Conservation (phyloP, 2,113 vertebrate genomes). For the Heterotilapia buettikoferi region DNA sequence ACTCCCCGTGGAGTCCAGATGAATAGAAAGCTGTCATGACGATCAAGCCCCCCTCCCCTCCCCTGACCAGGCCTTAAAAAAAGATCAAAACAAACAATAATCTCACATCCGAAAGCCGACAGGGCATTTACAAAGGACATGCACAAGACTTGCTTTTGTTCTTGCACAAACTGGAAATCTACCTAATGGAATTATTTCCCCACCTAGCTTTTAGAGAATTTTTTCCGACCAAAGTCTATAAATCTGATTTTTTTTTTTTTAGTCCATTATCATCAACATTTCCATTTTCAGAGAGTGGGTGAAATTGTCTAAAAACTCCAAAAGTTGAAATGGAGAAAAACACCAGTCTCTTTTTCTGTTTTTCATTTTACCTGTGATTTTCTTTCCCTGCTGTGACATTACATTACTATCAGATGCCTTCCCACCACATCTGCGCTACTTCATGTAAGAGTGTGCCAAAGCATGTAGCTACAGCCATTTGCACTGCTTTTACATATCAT, state of each 20-base stretch:
- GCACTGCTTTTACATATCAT: not conserved
- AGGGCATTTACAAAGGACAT: not conserved
- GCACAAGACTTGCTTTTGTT: not conserved
- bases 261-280: slow-evolving; percentile 1
- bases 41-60: not conserved
- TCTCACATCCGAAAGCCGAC: not conserved
- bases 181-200: not conserved
- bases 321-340: not conserved
- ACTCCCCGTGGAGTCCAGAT: slow-evolving; percentile 19
- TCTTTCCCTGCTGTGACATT: not conserved
- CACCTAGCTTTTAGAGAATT: not conserved
- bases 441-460: not conserved
- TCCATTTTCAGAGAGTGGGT: not conserved
- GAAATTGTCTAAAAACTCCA: not conserved
- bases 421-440: not conserved
- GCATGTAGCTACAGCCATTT: not conserved
- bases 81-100: slow-evolving; percentile 34
- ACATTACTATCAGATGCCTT: not conserved
- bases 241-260: not conserved
- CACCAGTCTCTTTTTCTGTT: not conserved
- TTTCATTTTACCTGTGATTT: not conserved
- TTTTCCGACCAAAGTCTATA: not conserved
- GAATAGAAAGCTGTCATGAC: slow-evolving; percentile 25
- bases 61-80: not conserved
- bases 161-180: not conserved